phyloP scores from a whole-genome alignment of 2,797 vertebrate genomes.

The Bradypodion pumilum region DNA sequence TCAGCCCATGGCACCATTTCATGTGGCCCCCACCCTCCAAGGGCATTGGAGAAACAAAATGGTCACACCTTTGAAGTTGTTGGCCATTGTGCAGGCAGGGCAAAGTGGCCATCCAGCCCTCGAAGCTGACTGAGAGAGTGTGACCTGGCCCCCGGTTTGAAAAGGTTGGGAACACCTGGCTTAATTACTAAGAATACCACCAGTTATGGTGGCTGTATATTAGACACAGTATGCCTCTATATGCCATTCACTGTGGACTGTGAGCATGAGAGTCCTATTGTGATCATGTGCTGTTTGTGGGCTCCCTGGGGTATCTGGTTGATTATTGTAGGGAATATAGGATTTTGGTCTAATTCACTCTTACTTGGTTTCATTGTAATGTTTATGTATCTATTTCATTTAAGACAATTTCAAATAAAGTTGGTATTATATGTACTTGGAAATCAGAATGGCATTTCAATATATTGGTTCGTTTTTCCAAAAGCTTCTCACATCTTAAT shows the following conservation, averaged over 20 bases:
- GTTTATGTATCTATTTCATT: background rate
- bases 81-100: too few species aligned
- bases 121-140: too few species aligned
- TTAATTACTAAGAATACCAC: background rate
- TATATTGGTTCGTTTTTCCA: conserved; percentile 39
- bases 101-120: too few species aligned
- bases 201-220: background rate
- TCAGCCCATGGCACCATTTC: too few species aligned
- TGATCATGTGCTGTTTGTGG: too few species aligned
- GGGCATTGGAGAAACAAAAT: too few species aligned
- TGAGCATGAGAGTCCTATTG: background rate
- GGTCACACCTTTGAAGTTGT: too few species aligned
- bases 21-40: too few species aligned
- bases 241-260: background rate
- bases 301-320: background rate
- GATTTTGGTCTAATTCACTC: background rate
- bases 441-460: conserved; percentile 8
- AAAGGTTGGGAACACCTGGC: too few species aligned
- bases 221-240: too few species aligned
- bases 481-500: conserved; percentile 26
- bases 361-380: background rate
- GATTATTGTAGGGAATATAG: background rate
- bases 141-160: too few species aligned
- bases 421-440: background rate
- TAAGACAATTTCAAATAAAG: conserved; percentile 18